phyloP scores from a whole-genome alignment of 2,888 invertebrate species.

The Tachina grossa region DNA sequence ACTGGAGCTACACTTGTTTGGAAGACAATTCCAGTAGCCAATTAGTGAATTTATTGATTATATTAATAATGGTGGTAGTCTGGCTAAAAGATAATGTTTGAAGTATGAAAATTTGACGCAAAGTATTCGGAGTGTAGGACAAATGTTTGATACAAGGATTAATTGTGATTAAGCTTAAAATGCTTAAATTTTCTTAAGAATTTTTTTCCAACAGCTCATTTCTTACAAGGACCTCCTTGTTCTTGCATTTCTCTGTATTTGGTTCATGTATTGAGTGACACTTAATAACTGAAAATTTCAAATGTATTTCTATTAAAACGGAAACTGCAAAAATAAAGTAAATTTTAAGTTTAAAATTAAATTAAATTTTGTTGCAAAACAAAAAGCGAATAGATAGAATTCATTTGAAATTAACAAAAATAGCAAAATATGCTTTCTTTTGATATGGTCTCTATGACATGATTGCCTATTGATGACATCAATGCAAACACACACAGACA shows the following conservation, averaged over 20 bases:
- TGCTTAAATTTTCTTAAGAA: background rate
- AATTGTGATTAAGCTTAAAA: background rate
- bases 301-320: background rate
- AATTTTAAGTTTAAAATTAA: background rate
- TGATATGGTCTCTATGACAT: constrained; percentile 10
- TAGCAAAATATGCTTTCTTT: constrained; percentile 16
- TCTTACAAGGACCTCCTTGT: background rate
- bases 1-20: too few relatives aligned
- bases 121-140: background rate
- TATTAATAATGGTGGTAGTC: too few relatives aligned
- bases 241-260: background rate
- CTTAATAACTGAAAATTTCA: constrained; percentile 15
- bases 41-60: too few relatives aligned
- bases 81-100: too few relatives aligned
- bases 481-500: background rate
- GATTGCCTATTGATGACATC: constrained; percentile 58
- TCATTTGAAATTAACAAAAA: constrained; percentile 26
- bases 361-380: background rate
- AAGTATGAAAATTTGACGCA: background rate
- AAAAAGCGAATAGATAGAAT: background rate
- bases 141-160: background rate
- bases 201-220: background rate
- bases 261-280: background rate
- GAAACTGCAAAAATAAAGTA: background rate
- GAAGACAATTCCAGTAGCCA: too few relatives aligned